Percentiles rank a stretch among this genome's conserved stretches.
Conservation (phyloP, 2,888 invertebrate species). For the Lordiphosa fenestrarum region DNA sequence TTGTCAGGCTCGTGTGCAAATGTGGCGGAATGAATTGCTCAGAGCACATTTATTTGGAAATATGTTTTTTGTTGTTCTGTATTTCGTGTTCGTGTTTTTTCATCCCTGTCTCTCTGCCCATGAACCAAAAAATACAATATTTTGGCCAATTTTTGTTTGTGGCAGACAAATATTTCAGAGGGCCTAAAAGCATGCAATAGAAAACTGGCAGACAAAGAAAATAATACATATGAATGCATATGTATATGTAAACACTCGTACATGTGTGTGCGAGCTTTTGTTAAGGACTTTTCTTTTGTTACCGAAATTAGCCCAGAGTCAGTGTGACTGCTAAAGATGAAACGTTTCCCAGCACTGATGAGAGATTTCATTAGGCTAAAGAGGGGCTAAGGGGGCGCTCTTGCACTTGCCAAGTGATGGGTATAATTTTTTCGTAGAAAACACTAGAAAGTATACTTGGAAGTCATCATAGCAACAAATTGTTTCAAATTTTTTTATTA, state of each 20-base stretch:
- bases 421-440: too few species aligned
- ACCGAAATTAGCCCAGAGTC: conserved; percentile 39
- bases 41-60: too few species aligned
- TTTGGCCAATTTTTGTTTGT: conserved; percentile 21
- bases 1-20: too few species aligned
- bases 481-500: too few species aligned
- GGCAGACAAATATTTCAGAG: conserved; percentile 34
- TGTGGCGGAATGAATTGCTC: too few species aligned
- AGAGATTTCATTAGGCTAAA: conserved; percentile 30
- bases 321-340: conserved; percentile 20
- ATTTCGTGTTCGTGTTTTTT: too few species aligned
- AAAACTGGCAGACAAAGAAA: conserved; percentile 11
- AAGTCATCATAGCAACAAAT: too few species aligned
- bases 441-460: too few species aligned
- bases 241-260: conserved; percentile 8
- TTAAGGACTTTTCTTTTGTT: conserved; percentile 21
- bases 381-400: background rate
- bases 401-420: too few species aligned
- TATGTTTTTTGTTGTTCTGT: too few species aligned
- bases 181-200: conserved; percentile 31
- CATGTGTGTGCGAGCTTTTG: conserved; percentile 25
- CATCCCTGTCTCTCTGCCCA: conserved; percentile 18
- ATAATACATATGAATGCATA: conserved; percentile 22
- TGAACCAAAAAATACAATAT: conserved; percentile 13
- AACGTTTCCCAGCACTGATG: conserved; percentile 30